These are phyloP conservation scores for Globodera rostochiensis DNA, from an alignment of 1,140 invertebrate species.

Conservation along the genomic window DNA sequence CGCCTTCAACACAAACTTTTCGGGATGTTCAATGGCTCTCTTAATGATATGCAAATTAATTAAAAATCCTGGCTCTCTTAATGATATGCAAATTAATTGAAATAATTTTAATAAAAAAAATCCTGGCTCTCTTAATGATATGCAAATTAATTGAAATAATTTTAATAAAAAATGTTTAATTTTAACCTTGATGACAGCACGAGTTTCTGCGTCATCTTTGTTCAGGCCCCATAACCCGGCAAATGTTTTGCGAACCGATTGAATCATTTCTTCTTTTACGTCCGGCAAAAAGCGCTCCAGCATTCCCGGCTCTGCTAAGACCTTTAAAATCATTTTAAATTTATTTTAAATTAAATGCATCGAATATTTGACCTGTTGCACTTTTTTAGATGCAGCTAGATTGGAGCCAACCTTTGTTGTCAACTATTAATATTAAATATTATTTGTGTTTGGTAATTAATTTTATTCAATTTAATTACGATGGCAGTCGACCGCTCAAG, in stretches of 20 bases:
- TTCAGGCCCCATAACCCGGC: conserved; percentile 87
- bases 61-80: neutral
- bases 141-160: too few species aligned
- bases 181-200: conserved; percentile 43
- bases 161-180: neutral
- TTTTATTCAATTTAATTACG: neutral
- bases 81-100: too few species aligned
- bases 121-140: conserved; percentile 73
- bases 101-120: neutral
- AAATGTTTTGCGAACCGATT: conserved; percentile 78
- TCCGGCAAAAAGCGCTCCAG: conserved; percentile 74
- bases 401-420: conserved; percentile 74
- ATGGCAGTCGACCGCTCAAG: conserved; percentile 83
- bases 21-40: conserved; percentile 79
- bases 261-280: conserved; percentile 48
- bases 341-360: neutral
- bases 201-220: conserved; percentile 51
- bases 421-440: conserved; percentile 73
- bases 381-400: conserved; percentile 72
- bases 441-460: neutral
- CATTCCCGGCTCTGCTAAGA: conserved; percentile 70
- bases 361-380: conserved; percentile 65
- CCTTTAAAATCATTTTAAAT: conserved; percentile 24
- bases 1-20: conserved; percentile 89
- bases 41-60: conserved; percentile 59